These are phyloP conservation scores for Mactra quadrangularis DNA, from an alignment of 1,140 invertebrate genomes.

Conservation along the genomic window DNA sequence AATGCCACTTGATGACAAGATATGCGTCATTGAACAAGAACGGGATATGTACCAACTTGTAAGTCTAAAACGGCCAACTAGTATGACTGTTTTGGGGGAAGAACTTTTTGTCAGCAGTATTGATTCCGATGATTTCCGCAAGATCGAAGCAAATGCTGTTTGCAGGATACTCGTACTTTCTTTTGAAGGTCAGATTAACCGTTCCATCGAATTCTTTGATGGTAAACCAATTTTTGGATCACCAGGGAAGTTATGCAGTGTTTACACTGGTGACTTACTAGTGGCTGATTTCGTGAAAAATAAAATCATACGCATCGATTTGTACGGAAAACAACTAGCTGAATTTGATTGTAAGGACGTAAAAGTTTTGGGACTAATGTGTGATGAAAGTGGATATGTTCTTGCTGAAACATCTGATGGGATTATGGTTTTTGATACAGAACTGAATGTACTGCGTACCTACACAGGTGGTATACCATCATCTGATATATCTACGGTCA, in stretches of 20 bases:
- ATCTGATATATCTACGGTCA: not conserved
- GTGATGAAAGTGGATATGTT: conserved; percentile 15
- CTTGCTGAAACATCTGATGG: conserved; percentile 17
- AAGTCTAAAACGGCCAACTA: conserved; percentile 2
- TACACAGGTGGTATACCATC: not conserved
- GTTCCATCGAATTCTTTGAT: conserved; percentile 22
- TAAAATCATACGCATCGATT: not conserved
- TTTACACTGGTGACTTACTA: conserved; percentile 2
- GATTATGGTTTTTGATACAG: not conserved
- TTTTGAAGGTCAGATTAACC: conserved; percentile 3
- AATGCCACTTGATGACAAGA: conserved; percentile 11
- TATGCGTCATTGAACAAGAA: conserved; percentile 10
- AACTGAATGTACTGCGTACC: not conserved
- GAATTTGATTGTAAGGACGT: not conserved
- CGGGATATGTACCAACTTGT: conserved; percentile 5
- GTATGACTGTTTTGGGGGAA: not conserved
- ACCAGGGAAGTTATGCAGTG: conserved; percentile 1
- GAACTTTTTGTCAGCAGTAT: conserved; percentile 32
- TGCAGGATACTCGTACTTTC: conserved; percentile 25
- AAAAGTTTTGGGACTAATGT: not conserved
- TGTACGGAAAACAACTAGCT: not conserved
- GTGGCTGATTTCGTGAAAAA: conserved; percentile 14
- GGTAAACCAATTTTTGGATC: conserved; percentile 7
- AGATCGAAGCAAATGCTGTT: not conserved
- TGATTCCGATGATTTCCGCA: conserved; percentile 5